Percentiles rank a stretch among this genome's conserved stretches.
These are phyloP conservation scores for Tringa solitaria DNA, from an alignment of 2,113 vertebrate genomes.

Conservation along the genomic window DNA sequence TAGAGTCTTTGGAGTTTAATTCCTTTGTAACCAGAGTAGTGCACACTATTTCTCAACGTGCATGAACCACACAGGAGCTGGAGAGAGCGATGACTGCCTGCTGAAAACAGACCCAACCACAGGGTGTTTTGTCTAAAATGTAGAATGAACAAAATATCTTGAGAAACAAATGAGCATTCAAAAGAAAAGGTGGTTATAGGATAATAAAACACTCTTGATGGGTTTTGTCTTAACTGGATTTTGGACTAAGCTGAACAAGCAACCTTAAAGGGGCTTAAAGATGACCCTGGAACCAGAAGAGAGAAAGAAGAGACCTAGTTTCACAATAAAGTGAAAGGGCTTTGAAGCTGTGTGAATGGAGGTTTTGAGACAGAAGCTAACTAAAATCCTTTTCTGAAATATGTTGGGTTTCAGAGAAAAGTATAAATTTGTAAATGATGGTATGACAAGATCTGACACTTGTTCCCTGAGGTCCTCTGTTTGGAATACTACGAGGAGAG, in stretches of 20 bases:
- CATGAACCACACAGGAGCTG: neutral
- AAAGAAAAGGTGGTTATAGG: conserved; percentile 74
- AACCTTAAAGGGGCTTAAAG: conserved; percentile 78
- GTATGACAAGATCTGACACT: neutral
- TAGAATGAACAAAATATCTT: neutral
- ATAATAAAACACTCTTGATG: conserved; percentile 81
- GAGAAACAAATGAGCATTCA: conserved; percentile 57
- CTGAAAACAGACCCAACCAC: neutral
- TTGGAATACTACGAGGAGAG: neutral
- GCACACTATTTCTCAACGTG: neutral
- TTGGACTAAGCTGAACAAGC: conserved; percentile 81
- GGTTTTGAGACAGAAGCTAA: neutral
- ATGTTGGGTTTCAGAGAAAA: neutral
- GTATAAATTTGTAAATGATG: neutral
- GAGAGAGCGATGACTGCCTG: neutral
- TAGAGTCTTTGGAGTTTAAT: neutral
- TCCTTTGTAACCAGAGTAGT: neutral
- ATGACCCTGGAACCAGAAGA: conserved; percentile 74
- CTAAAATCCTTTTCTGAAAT: neutral
- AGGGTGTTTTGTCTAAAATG: neutral
- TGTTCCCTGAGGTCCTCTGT: neutral
- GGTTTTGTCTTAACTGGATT: conserved; percentile 92
- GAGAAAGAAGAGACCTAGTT: neutral
- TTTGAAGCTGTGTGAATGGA: neutral
- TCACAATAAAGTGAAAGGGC: neutral